Conservation (phyloP, 2,797 vertebrate species). For the Schizothorax lantsangensis region DNA sequence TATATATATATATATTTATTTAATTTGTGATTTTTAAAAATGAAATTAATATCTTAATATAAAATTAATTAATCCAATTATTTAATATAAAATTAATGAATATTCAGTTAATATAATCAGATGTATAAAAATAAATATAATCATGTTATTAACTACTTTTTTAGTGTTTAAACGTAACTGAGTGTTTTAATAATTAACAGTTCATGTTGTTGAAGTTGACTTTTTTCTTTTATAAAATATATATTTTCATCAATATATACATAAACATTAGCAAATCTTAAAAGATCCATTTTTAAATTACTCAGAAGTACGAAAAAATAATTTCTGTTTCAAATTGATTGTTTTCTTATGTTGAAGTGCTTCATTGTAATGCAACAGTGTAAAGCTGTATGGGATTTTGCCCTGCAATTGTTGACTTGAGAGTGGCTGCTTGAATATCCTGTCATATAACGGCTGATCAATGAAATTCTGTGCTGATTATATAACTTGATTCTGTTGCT, state of each 20-base stretch:
- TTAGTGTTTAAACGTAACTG: background rate
- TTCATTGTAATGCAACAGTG: background rate
- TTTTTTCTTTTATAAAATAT: background rate
- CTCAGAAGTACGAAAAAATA: no score
- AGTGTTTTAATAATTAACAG: background rate
- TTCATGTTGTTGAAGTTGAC: background rate
- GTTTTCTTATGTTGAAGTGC: background rate
- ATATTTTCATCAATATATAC: background rate
- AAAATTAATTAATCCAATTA: no score
- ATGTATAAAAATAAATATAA: background rate
- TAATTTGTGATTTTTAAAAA: background rate
- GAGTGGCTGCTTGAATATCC: background rate
- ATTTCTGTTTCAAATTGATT: background rate
- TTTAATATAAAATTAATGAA: no score
- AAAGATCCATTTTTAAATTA: background rate
- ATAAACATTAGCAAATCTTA: background rate
- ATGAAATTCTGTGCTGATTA: conserved; percentile 39
- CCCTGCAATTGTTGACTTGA: background rate
- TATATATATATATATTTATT: no score
- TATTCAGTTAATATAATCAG: background rate
- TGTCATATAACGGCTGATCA: conserved; percentile 15
- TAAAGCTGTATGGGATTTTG: conserved; percentile 7
- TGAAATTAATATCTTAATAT: no score
- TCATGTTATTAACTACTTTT: background rate
- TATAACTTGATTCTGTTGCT: conserved; percentile 54